Conservation (phyloP, 2,113 vertebrate species). For the Eurystomus gularis region DNA sequence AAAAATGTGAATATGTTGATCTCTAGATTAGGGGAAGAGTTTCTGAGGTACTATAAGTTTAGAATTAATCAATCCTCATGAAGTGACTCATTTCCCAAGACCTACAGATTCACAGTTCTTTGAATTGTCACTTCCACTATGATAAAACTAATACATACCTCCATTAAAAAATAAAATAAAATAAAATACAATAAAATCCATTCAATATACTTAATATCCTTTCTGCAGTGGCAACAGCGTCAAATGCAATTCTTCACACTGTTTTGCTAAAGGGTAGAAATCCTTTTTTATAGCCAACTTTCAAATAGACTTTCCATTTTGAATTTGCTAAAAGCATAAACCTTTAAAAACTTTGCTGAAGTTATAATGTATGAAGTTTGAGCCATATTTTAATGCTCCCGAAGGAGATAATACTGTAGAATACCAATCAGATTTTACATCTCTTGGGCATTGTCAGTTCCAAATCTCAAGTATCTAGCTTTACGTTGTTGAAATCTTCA, state of each 20-base stretch:
- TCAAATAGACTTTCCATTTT: background rate
- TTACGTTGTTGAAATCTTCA: background rate
- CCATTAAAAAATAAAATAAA: background rate
- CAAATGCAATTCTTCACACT: background rate
- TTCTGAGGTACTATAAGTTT: background rate
- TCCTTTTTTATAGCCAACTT: accelerated
- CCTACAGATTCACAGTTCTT: background rate
- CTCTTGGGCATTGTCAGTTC: background rate
- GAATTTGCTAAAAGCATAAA: background rate
- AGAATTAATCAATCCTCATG: background rate
- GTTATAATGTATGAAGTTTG: background rate
- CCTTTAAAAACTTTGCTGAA: background rate
- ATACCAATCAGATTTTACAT: background rate
- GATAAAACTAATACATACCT: background rate
- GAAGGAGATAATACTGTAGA: background rate
- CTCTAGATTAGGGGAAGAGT: background rate
- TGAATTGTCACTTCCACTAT: background rate
- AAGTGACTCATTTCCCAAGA: background rate
- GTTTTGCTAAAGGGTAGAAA: background rate
- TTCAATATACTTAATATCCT: background rate
- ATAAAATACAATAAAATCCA: background rate
- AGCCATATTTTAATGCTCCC: background rate
- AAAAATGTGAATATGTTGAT: background rate
- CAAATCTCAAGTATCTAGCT: background rate
- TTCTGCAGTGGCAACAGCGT: background rate